These are phyloP conservation scores for Syndactyla subalaris DNA, from an alignment of 2,797 vertebrate genomes.

Conservation along the genomic window DNA sequence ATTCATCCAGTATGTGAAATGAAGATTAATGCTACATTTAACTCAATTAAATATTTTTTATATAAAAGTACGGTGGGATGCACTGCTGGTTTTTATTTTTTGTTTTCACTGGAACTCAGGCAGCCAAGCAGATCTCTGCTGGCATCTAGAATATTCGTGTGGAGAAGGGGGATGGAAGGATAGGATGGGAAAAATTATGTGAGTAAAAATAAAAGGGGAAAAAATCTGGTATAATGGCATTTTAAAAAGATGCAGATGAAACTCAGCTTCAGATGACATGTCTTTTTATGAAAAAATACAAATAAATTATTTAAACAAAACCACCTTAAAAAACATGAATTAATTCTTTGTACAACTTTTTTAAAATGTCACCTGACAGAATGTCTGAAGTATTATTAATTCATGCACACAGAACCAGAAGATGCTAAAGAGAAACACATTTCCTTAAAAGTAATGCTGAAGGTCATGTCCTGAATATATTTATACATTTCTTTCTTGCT, in stretches of 20 bases:
- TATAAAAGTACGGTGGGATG: not conserved
- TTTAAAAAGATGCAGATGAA: constrained; percentile 55
- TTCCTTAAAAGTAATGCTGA: not conserved
- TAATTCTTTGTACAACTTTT: not conserved
- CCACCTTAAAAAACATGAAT: not conserved
- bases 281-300: not conserved
- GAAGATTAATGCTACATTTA: not conserved
- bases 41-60: not conserved
- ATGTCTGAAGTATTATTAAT: not conserved
- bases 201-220: constrained; percentile 18
- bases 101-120: not conserved
- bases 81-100: not conserved
- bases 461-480: not conserved
- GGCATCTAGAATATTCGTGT: not conserved
- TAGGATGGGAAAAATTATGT: constrained; percentile 13
- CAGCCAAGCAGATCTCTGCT: not conserved
- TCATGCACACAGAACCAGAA: not conserved
- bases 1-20: not conserved
- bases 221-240: not conserved
- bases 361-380: not conserved
- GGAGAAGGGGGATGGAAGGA: not conserved
- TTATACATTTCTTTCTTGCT: not conserved
- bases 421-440: not conserved
- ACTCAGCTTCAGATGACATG: not conserved
- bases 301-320: not conserved